Evolutionary conservation across 1,140 invertebrate genomes (phyloP).

Genomic region (Bombus terrestris): DNA sequence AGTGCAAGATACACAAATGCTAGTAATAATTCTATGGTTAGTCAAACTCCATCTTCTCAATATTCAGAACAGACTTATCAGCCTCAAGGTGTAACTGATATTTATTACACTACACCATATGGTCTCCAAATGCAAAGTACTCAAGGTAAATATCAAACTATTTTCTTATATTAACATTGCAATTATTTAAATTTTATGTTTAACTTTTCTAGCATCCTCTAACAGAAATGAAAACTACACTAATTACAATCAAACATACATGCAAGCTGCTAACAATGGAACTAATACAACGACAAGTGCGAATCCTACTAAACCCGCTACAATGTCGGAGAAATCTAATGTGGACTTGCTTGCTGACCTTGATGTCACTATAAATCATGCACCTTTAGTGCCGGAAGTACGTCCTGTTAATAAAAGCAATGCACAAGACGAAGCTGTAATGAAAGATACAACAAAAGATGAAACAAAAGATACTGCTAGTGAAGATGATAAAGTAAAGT

Average conservation of each 20-base stretch:
- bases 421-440: slow-evolving; percentile 44
- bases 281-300: slow-evolving; percentile 74
- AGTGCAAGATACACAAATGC: slow-evolving; percentile 83
- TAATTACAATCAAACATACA: slow-evolving; percentile 72
- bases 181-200: background rate
- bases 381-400: slow-evolving; percentile 86
- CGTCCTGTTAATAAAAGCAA: slow-evolving; percentile 61
- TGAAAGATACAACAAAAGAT: background rate
- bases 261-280: slow-evolving; percentile 71
- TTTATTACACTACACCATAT: slow-evolving; percentile 83
- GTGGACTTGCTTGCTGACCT: slow-evolving; percentile 90
- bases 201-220: slow-evolving; percentile 48
- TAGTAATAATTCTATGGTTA: slow-evolving; percentile 73
- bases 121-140: slow-evolving; percentile 77
- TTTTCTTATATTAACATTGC: background rate
- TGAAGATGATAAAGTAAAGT: slow-evolving; percentile 38
- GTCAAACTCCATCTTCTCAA: slow-evolving; percentile 76
- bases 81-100: slow-evolving; percentile 57
- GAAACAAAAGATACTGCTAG: background rate
- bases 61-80: slow-evolving; percentile 70
- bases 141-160: slow-evolving; percentile 59
- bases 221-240: slow-evolving; percentile 47
- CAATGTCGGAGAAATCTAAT: slow-evolving; percentile 81
- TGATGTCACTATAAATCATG: slow-evolving; percentile 88
- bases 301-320: slow-evolving; percentile 52